These are phyloP conservation scores for Laticauda colubrina DNA, from an alignment of 2,113 vertebrate species.

Conservation along the genomic window DNA sequence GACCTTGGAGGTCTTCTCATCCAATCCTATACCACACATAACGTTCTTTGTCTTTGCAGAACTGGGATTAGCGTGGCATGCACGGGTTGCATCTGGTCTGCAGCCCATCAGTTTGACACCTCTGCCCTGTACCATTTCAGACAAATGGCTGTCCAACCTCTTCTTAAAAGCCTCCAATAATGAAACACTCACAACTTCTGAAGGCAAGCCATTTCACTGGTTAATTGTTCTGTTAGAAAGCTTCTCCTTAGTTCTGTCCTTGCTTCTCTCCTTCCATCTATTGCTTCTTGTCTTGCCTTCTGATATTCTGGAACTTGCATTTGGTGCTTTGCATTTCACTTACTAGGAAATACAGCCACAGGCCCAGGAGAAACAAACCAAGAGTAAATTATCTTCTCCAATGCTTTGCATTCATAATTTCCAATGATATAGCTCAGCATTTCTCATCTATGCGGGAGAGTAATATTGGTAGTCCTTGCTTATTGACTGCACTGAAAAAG, in stretches of 20 bases:
- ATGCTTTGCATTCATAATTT: neutral
- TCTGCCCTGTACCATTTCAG: neutral
- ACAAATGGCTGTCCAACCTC: neutral
- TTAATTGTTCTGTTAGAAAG: neutral
- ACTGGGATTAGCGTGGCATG: too few relatives aligned
- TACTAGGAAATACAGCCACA: neutral
- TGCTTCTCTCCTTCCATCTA: neutral
- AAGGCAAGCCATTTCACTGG: neutral
- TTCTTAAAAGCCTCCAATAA: neutral
- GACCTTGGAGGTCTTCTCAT: neutral
- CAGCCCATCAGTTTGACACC: too few relatives aligned
- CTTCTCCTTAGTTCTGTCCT: neutral
- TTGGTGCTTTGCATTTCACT: too few relatives aligned
- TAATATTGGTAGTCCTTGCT: neutral
- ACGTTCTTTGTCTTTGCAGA: too few relatives aligned
- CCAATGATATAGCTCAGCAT: neutral
- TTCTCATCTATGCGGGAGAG: neutral
- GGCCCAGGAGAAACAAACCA: neutral
- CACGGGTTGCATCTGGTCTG: too few relatives aligned
- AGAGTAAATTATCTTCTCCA: neutral
- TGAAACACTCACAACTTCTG: neutral
- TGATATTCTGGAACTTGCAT: neutral
- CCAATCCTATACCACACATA: neutral
- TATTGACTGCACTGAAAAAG: neutral
- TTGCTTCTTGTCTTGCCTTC: neutral